phyloP scores from a whole-genome alignment of 2,113 vertebrate genomes.

The Donacobius atricapilla region DNA sequence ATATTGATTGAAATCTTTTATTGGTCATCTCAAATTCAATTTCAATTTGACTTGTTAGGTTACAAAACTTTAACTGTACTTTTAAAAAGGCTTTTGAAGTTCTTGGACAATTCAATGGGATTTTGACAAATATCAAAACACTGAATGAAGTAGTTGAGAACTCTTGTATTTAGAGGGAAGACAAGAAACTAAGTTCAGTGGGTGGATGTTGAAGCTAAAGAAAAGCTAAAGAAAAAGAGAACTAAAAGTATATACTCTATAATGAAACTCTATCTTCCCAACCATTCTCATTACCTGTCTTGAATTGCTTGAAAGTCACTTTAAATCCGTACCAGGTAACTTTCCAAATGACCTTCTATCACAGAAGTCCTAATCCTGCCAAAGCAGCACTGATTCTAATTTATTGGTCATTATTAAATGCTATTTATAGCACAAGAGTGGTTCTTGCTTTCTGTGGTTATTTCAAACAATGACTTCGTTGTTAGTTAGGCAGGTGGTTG shows the following conservation, averaged over 20 bases:
- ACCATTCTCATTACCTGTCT: background rate
- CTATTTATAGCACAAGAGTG: background rate
- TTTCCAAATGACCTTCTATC: background rate
- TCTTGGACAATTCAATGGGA: background rate
- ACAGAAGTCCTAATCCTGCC: background rate
- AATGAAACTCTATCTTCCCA: background rate
- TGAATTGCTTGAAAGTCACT: background rate
- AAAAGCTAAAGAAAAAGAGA: background rate
- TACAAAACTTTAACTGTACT: background rate
- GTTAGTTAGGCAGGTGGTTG: background rate
- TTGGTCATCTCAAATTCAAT: background rate
- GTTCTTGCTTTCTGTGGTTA: background rate
- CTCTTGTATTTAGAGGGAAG: background rate
- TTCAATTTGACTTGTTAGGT: background rate
- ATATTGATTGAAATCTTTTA: background rate
- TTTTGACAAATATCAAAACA: background rate
- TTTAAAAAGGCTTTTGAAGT: background rate
- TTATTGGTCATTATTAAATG: background rate
- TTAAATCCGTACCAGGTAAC: background rate
- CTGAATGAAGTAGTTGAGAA: rapidly evolving
- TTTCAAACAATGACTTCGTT: background rate
- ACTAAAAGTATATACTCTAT: background rate
- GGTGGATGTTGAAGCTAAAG: background rate
- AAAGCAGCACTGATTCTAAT: background rate
- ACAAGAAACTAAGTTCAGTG: background rate